A percentile compares a stretch with the other conserved stretches of the same genome.
phyloP scores from a whole-genome alignment of 2,888 invertebrate genomes.

The Isotomurus palustris region DNA sequence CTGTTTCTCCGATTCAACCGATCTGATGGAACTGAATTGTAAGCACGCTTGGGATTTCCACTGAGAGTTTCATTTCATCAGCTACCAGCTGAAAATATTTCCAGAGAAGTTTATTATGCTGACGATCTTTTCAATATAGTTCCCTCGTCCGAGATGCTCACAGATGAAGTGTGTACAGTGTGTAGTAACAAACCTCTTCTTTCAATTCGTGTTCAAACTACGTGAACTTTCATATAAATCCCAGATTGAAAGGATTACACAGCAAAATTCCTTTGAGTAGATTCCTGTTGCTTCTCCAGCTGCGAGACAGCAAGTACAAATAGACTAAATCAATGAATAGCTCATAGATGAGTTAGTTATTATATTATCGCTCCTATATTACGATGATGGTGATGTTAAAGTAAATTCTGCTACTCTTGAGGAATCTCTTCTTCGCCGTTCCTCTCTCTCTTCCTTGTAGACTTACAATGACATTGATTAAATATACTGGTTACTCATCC shows the following conservation, averaged over 20 bases:
- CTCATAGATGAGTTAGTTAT: neutral
- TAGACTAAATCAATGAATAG: neutral
- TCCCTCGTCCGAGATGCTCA: too few species aligned
- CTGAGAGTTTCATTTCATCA: too few species aligned
- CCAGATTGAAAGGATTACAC: conserved; percentile 6
- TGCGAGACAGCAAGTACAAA: neutral
- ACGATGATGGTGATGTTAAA: neutral
- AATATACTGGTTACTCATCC: neutral
- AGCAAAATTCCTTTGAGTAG: neutral
- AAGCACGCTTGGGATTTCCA: too few species aligned
- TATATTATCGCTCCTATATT: neutral
- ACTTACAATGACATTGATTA: conserved; percentile 4
- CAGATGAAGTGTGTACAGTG: too few species aligned
- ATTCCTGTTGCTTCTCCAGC: conserved; percentile 3
- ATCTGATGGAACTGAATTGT: too few species aligned
- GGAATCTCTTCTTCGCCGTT: neutral
- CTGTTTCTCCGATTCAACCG: too few species aligned
- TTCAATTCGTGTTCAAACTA: too few species aligned
- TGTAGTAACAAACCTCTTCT: too few species aligned
- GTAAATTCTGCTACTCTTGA: neutral
- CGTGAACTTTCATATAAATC: too few species aligned
- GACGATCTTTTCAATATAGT: too few species aligned
- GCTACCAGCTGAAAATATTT: too few species aligned
- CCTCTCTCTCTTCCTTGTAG: neutral
- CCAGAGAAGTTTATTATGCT: too few species aligned